Base-by-base conservation (phyloP, 1,140 invertebrate species). In the Xylocopa sonorina region DNA sequence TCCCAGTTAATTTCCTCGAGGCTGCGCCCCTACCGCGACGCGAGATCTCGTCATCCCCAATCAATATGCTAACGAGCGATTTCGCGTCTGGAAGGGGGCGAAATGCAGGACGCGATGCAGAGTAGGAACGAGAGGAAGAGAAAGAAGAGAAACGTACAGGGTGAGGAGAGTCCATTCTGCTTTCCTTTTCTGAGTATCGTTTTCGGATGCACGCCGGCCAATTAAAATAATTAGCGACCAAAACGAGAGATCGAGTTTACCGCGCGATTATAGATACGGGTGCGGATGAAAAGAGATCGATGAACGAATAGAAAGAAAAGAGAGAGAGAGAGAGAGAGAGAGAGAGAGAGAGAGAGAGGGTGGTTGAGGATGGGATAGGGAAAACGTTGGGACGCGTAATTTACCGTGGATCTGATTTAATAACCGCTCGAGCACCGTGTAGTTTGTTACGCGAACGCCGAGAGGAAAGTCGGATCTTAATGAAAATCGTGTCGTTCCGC, bases 11-110 rank as follows among this genome's bases (percentile, higher is more conserved):
- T 88, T 89, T 87, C 77, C 78, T 84, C 81, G 69, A 77, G 43
- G 29, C n/a, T 12, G 5, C 69, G 82, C 74, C 84, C 80, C n/a
- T n/a, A 88, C 81, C 83, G 79, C 78, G 48, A 85, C 84, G 85
- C 57, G 46, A 68, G 57, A 86, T 90, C 86, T 88, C 91, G 91
- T 92, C 91, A 92, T 91, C 90, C 88, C 89, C 91, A 92, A 92
- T 92, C 91, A 92, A 92, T 92, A 92, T 92, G 90, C 88, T 91
- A 92, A 92, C 90, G 89, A 92, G 91, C 84, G 87, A 90, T 89
- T 88, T 85, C 81, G 71, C 83, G 78, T 66, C 77, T 34, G 29
- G n/a, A 24, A 32, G 43, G 16, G 41, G 21, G 34, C 68, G 80
- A 63, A 78, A 74, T 82, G 80, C 63, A 51, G 32, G 51, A 46